These are phyloP conservation scores for Agrotis exclamationis DNA, from an alignment of 2,888 invertebrate genomes.

Conservation along the genomic window DNA sequence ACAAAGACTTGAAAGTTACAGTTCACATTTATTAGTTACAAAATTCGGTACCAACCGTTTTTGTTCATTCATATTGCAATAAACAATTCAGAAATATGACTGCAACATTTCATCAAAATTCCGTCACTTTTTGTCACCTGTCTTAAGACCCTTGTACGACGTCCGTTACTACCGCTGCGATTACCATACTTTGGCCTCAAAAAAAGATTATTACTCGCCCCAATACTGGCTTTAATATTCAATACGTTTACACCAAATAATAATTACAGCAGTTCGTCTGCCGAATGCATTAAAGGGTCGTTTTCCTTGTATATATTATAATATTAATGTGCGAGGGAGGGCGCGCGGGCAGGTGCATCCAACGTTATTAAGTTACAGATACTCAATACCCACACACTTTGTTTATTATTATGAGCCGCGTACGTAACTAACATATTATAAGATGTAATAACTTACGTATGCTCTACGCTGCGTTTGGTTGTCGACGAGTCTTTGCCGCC, in stretches of 20 bases:
- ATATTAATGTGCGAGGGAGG: slow-evolving; percentile 81
- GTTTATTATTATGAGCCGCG: slow-evolving; percentile 78
- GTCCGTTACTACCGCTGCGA: slow-evolving; percentile 78
- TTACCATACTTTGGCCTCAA: slow-evolving; percentile 85
- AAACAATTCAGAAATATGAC: slow-evolving; percentile 68
- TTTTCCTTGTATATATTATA: slow-evolving; percentile 86
- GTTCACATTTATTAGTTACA: slow-evolving; percentile 16
- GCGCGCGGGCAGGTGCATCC: slow-evolving; percentile 82
- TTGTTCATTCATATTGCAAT: slow-evolving; percentile 49
- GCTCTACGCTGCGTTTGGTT: slow-evolving; percentile 54
- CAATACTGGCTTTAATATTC: slow-evolving; percentile 84
- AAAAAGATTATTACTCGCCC: slow-evolving; percentile 84
- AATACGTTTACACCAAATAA: slow-evolving; percentile 90
- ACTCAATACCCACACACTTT: slow-evolving; percentile 78
- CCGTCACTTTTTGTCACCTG: slow-evolving; percentile 86
- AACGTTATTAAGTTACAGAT: slow-evolving; percentile 85
- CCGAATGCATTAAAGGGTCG: slow-evolving; percentile 84
- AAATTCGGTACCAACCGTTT: slow-evolving; percentile 43
- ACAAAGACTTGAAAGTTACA: neutral
- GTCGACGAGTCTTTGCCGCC: slow-evolving; percentile 53
- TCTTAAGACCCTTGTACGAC: slow-evolving; percentile 70
- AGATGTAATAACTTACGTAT: slow-evolving; percentile 67
- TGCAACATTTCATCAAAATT: slow-evolving; percentile 79
- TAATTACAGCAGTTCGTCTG: slow-evolving; percentile 86
- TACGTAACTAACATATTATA: slow-evolving; percentile 79